Base-by-base conservation (phyloP, 2,113 vertebrate genomes). In the Cephalopholis sonnerati region DNA sequence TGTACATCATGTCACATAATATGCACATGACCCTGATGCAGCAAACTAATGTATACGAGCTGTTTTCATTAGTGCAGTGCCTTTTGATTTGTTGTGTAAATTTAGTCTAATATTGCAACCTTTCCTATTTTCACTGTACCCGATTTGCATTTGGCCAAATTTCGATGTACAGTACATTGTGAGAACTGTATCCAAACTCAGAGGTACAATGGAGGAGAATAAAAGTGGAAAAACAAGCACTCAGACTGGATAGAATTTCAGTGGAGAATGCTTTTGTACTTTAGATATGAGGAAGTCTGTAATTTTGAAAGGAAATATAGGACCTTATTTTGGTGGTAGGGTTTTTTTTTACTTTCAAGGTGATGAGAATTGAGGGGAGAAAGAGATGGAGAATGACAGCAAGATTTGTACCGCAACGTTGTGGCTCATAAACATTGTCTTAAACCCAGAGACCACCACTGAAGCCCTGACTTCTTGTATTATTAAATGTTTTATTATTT, bases 141-240 rank as follows among this genome's bases (percentile, higher is more conserved):
- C 24, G 48, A 41, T 39, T 74, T 58, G 16, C 55, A 41, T 62
- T 76, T 83, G 48, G 5, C 1, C 16, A 2, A 12, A 61, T 82
- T 65, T 69, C 2, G 66, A 29, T 71, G 72, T n/a, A n/a, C 0
- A 0, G n/a, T 29, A 39, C 32, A 70, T 7, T 36, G 15, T 24
- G 5, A 48, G 24, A 72, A 65, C n/a, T 57, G 7, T 16, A 16
- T 58, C 8, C 17, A 41, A 54, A 55, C n/a, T 44, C 2, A 64
- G 4, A 20, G 7, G 11, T 29, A 17, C 0, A 9, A 29, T n/a
- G 7, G 5, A 29, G 18, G 64, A 69, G 22, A 24, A 13, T 20
- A 25, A 9, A 51, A 54, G 16, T 0, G 0, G 25, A 39, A 12
- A 25, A 57, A 39, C 22, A 67, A 64, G 2, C 44, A 48, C 12